Percentiles rank a stretch among this genome's conserved stretches.
Conservation (phyloP, 2,113 vertebrate species). For the Typhlomys cinereus region DNA sequence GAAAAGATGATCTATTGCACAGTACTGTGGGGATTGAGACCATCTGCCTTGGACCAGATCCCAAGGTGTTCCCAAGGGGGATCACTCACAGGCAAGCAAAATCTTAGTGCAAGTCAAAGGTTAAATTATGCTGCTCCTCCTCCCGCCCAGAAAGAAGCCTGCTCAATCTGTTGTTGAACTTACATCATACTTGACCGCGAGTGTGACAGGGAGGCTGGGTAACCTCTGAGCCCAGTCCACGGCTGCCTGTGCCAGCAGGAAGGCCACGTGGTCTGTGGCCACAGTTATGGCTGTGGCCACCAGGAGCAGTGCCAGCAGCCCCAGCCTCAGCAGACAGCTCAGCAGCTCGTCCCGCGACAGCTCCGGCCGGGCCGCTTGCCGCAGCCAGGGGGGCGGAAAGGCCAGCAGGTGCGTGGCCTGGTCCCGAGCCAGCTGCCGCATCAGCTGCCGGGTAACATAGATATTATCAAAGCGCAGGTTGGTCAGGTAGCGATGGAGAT, state of each 20-base stretch:
- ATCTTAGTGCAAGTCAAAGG: not conserved
- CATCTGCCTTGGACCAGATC: too few relatives aligned
- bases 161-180: not conserved
- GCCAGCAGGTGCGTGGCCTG: constrained; percentile 66
- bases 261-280: constrained; percentile 87
- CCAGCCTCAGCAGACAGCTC: constrained; percentile 82
- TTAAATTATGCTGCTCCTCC: not conserved
- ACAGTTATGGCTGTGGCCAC: constrained; percentile 82
- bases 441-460: constrained; percentile 84
- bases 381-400: constrained; percentile 75
- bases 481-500: constrained; percentile 91
- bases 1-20: not conserved
- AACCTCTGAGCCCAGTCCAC: constrained; percentile 86
- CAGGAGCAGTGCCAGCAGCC: constrained; percentile 86
- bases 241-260: constrained; percentile 82
- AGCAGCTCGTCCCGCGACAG: constrained; percentile 87
- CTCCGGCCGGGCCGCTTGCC: constrained; percentile 76
- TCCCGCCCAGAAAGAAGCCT: not conserved
- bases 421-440: constrained; percentile 59
- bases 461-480: constrained; percentile 91
- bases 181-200: constrained; percentile 88
- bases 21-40: too few relatives aligned
- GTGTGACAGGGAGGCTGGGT: constrained; percentile 82
- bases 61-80: not conserved
- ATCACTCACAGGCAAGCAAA: not conserved